Evolutionary conservation across 2,888 invertebrate genomes (phyloP).

Genomic region (Scaptomyza caliginosa): DNA sequence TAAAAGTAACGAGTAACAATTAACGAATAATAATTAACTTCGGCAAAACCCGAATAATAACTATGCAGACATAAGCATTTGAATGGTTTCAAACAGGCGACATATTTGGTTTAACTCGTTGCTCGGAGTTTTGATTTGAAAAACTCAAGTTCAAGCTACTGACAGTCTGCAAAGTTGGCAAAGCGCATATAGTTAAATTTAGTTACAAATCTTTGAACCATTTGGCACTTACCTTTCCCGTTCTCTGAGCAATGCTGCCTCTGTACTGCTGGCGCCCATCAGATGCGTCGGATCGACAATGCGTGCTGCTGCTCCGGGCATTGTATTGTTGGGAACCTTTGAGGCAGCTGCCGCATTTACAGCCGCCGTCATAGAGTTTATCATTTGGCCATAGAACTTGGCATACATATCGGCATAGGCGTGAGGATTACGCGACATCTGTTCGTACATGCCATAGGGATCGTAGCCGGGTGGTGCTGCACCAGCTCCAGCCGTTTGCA

Average conservation of each 20-base stretch:
- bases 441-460: constrained; percentile 65
- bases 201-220: not conserved
- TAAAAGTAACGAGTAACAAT: constrained; percentile 29
- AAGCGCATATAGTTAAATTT: not conserved
- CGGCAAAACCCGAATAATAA: constrained; percentile 23
- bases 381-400: constrained; percentile 68
- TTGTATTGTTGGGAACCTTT: not conserved
- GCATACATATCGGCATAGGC: constrained; percentile 67
- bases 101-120: not conserved
- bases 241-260: constrained; percentile 57
- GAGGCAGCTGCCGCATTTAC: constrained; percentile 36
- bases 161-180: constrained; percentile 30
- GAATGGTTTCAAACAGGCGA: not conserved
- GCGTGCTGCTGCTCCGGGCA: constrained; percentile 1
- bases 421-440: constrained; percentile 58
- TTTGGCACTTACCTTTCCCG: constrained; percentile 60
- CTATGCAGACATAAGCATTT: constrained; percentile 35
- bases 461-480: constrained; percentile 31
- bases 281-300: constrained; percentile 9
- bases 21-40: constrained; percentile 16
- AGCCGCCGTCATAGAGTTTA: constrained; percentile 62
- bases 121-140: not conserved
- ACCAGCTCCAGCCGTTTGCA: constrained; percentile 4
- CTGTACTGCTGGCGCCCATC: constrained; percentile 29
- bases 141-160: not conserved